Base-by-base conservation (phyloP, 2,113 vertebrate species). In the Felis chaus region DNA sequence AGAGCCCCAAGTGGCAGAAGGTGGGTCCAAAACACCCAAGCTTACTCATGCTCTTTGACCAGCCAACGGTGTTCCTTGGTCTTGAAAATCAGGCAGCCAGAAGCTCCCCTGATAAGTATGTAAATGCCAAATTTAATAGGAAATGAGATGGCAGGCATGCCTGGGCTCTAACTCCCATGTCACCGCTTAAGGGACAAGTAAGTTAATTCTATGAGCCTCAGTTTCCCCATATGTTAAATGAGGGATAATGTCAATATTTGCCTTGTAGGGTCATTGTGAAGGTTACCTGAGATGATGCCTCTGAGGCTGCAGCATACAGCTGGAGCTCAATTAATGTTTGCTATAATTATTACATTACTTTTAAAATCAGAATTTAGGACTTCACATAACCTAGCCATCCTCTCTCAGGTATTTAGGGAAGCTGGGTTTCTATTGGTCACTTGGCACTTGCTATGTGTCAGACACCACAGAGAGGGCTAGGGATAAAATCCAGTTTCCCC, bases 321-420 rank as follows among this genome's bases (percentile, higher is more conserved):
- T 74, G 11, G 13, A 82, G n/a, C 39, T 91, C 85, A 27, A 1
- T 29, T 50, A 25, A 1, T 36, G 50, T 63, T 65, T 66, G 10
- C 57, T 65, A 1, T 65, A 39, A 36, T 92, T 84, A 53, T 41
- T 53, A 27, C 8, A 50, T 36, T 31, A 25, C 36, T 89, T 95
- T 66, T 15, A 16, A 83, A 82, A 68, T 91, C 71, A 89, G 66
- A 97, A 41, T 80, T 78, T 69, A 95, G 55, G 79, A 25, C 25
- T 33, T 91, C 9, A 19, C 86, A 23, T 19, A 87, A 93, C 71
- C 45, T 14, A 69, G 9, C 65, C 48, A 71, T 68, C 39, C 33
- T 78, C 36, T 95, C 39, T 87, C 68, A 86, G 33, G 83, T 92
- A 36, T 50, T 90, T 50, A 92, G 48, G 45, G 31, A 97, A 36